These are phyloP conservation scores for Alsophila aescularia DNA, from an alignment of 2,888 invertebrate species.

Conservation along the genomic window DNA sequence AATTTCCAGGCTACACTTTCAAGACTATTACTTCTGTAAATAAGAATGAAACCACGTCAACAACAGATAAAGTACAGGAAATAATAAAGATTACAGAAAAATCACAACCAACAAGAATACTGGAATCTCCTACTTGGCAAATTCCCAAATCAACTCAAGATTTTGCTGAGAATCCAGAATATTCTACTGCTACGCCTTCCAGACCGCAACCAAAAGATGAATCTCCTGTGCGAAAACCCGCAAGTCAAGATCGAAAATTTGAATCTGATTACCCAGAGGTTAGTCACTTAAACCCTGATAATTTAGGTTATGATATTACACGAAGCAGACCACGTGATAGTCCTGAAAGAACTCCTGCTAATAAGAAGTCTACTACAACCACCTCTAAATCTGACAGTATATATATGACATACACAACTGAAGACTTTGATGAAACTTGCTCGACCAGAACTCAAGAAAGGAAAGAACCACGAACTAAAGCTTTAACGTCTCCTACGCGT, in stretches of 20 bases:
- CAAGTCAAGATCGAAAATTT: constrained; percentile 7
- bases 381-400: constrained; percentile 31
- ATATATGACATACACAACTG: constrained; percentile 6
- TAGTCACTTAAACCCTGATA: constrained; percentile 9
- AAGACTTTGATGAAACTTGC: constrained; percentile 23
- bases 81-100: constrained; percentile 24
- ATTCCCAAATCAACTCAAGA: constrained; percentile 13
- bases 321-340: constrained; percentile 15
- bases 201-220: constrained; percentile 13
- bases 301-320: constrained; percentile 13
- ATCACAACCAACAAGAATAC: constrained; percentile 23
- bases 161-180: constrained; percentile 1
- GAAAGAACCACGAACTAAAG: constrained; percentile 18
- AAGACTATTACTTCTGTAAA: constrained; percentile 36
- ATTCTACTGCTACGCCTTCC: constrained; percentile 24
- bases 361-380: constrained; percentile 35
- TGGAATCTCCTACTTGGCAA: constrained; percentile 36
- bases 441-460: constrained; percentile 13
- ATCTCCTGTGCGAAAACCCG: constrained; percentile 30
- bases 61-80: constrained; percentile 31
- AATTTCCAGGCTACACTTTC: constrained; percentile 14
- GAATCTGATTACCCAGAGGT: constrained; percentile 5
- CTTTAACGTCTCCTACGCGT: constrained; percentile 25
- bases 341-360: constrained; percentile 28
- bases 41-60: constrained; percentile 34